These are phyloP conservation scores for Vanessa cardui DNA, from an alignment of 2,888 invertebrate genomes.

Conservation along the genomic window DNA sequence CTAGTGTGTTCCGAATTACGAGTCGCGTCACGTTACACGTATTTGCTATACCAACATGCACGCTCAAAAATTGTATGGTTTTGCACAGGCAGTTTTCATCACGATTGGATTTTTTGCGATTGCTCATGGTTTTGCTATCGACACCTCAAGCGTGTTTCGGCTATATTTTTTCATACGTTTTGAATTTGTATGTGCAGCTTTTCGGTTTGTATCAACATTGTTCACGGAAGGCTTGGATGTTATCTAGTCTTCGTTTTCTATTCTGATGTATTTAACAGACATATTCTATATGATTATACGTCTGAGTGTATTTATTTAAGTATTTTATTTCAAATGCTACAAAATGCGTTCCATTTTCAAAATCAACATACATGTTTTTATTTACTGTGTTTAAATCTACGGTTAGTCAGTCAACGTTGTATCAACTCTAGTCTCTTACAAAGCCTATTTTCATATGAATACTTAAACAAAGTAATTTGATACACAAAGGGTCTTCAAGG, in stretches of 20 bases:
- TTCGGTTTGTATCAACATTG: not conserved
- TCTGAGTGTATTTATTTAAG: too few species aligned
- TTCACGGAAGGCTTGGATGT: not conserved
- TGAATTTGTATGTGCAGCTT: constrained; percentile 10
- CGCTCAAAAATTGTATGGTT: constrained; percentile 38
- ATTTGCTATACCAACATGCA: constrained; percentile 44
- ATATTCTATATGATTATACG: too few species aligned
- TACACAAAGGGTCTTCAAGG: too few species aligned
- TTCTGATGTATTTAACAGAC: too few species aligned
- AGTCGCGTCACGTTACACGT: constrained; percentile 39
- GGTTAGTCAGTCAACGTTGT: too few species aligned
- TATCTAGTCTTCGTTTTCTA: too few species aligned
- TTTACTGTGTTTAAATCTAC: too few species aligned
- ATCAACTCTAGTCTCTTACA: not conserved
- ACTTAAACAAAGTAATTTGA: too few species aligned
- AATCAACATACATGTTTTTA: too few species aligned
- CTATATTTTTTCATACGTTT: constrained; percentile 23
- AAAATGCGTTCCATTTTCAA: too few species aligned
- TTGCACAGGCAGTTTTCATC: constrained; percentile 41
- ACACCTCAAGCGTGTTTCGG: constrained; percentile 32
- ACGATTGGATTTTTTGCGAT: constrained; percentile 36
- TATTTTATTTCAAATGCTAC: too few species aligned
- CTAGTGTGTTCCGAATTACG: constrained; percentile 56
- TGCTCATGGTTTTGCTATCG: constrained; percentile 31
- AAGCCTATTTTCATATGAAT: too few species aligned